Evolutionary conservation across 2,797 vertebrate genomes (phyloP).

Genomic region (Danio kyathit): DNA sequence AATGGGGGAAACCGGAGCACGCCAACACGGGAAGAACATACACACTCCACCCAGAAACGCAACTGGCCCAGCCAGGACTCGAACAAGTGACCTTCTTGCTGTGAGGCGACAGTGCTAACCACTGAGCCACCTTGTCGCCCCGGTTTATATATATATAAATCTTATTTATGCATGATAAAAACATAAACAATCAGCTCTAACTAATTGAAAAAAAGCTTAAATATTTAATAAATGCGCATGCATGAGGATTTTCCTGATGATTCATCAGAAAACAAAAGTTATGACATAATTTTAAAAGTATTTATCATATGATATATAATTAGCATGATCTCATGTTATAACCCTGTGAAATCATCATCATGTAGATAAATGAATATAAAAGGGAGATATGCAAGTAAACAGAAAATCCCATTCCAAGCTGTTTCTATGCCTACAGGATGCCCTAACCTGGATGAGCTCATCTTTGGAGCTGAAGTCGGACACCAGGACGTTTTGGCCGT

Average conservation of each 20-base stretch:
- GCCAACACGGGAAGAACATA: no score
- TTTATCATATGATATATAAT: not conserved
- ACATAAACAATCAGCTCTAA: not conserved
- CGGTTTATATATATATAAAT: not conserved
- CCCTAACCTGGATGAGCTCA: slow-evolving; percentile 89
- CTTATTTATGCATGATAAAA: no score
- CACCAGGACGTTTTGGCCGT: slow-evolving; percentile 89
- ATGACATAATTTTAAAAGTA: not conserved
- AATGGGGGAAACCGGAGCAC: no score
- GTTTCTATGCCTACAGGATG: not conserved
- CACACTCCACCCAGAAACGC: no score
- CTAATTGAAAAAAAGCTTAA: not conserved
- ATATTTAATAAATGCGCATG: not conserved
- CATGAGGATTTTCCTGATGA: not conserved
- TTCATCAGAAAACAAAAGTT: not conserved
- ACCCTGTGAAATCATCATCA: not conserved
- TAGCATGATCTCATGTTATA: slow-evolving; percentile 4
- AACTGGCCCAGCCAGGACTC: no score
- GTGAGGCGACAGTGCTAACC: no score
- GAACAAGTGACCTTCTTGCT: no score
- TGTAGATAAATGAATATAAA: slow-evolving; percentile 25
- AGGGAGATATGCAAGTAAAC: not conserved
- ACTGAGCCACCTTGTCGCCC: no score
- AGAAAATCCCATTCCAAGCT: not conserved
- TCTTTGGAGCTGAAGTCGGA: slow-evolving; percentile 91